A percentile compares a stretch with the other conserved stretches of the same genome.
phyloP scores from a whole-genome alignment of 2,797 vertebrate species.

The Protonibea diacanthus region DNA sequence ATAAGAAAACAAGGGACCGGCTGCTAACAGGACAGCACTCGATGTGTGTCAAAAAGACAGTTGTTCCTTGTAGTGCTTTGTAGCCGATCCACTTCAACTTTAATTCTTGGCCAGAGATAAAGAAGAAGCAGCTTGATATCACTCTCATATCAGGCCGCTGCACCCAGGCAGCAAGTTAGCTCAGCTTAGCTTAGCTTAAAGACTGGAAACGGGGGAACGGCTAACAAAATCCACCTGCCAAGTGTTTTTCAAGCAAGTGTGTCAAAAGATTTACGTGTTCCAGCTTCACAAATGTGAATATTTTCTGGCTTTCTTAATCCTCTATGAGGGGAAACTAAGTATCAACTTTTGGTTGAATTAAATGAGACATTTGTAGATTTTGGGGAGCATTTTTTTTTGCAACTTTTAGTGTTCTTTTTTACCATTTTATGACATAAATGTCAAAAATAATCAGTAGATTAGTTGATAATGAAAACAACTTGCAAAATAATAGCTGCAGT shows the following conservation, averaged over 20 bases:
- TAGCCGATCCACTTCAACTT: neutral
- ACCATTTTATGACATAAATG: neutral
- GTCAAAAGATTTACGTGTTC: neutral
- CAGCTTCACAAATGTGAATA: neutral
- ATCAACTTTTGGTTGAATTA: neutral
- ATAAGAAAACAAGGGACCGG: constrained; percentile 11
- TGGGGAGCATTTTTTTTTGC: neutral
- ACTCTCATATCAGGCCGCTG: too few species aligned
- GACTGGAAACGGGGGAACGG: neutral
- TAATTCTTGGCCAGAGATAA: neutral
- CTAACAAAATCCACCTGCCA: neutral
- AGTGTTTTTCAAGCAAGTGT: neutral
- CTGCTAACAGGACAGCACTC: neutral
- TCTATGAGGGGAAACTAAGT: neutral
- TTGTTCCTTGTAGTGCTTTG: neutral
- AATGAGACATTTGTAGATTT: neutral
- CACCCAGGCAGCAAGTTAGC: neutral
- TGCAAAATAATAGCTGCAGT: neutral
- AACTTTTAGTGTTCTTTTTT: neutral
- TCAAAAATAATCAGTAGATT: neutral
- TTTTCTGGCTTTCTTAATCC: neutral
- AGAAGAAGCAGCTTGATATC: neutral
- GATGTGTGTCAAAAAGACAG: neutral
- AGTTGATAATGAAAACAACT: neutral
- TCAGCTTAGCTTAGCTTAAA: constrained; percentile 3